A percentile compares a stretch with the other conserved stretches of the same genome.
Evolutionary conservation across 2,113 vertebrate species (phyloP).

Genomic region (Mormyrus lacerda): DNA sequence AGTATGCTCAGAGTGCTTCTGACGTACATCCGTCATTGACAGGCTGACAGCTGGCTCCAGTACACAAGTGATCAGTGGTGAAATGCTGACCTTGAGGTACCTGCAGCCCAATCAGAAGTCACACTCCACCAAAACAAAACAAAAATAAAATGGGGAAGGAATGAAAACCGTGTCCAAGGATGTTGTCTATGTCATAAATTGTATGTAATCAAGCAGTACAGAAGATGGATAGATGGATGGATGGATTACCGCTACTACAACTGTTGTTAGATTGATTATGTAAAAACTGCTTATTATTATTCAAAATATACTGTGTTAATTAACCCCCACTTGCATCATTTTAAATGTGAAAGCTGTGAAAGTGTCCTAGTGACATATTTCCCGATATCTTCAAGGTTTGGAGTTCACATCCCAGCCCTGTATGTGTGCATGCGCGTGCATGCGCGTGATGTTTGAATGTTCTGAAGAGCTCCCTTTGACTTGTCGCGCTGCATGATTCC

Average conservation of each 20-base stretch:
- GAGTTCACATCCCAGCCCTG: not conserved
- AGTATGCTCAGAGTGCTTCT: conserved; percentile 61
- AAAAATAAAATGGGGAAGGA: not conserved
- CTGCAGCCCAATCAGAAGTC: conserved; percentile 51
- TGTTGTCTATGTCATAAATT: not conserved
- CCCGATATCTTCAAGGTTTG: not conserved
- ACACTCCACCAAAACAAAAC: conserved; percentile 25
- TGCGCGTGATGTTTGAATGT: not conserved
- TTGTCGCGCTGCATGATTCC: not conserved
- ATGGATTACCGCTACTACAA: not conserved
- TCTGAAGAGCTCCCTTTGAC: not conserved
- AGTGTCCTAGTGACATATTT: not conserved
- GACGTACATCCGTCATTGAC: conserved; percentile 46
- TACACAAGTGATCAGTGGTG: conserved; percentile 14
- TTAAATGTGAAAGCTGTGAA: not conserved
- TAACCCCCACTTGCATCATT: not conserved
- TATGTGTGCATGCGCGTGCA: not conserved
- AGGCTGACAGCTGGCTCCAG: conserved; percentile 49
- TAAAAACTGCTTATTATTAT: not conserved
- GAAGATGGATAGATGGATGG: not conserved
- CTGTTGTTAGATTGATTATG: not conserved
- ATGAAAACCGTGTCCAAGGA: not conserved
- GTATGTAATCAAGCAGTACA: not conserved
- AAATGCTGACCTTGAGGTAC: conserved; percentile 38
- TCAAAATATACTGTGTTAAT: not conserved